A percentile compares a stretch with the other conserved stretches of the same genome.
These are phyloP conservation scores for Alexandromys fortis DNA, from an alignment of 2,113 vertebrate species.

Conservation along the genomic window DNA sequence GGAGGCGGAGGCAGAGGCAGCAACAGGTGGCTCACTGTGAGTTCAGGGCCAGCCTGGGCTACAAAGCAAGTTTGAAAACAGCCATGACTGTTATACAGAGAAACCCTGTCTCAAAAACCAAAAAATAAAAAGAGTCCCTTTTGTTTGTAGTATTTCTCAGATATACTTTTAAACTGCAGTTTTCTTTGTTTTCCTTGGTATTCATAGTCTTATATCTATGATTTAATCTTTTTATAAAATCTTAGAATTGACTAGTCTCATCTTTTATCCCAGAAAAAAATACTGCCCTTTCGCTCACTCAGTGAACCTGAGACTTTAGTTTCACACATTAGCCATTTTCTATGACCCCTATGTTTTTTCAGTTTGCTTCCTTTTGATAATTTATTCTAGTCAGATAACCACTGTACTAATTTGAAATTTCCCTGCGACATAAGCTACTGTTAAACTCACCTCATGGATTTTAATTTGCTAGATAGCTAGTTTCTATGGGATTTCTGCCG, in stretches of 20 bases:
- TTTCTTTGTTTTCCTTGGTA: not conserved
- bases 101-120: not conserved
- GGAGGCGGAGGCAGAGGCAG: not conserved
- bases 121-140: not conserved
- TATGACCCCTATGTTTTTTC: not conserved
- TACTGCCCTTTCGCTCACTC: not conserved
- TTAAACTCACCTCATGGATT: not conserved
- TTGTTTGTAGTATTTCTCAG: not conserved
- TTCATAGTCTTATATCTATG: not conserved
- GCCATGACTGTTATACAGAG: not conserved
- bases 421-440: not conserved
- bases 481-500: not conserved
- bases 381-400: not conserved
- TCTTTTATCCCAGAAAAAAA: not conserved
- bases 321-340: not conserved
- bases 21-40: not conserved
- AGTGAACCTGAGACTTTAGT: rapidly evolving
- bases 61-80: not conserved
- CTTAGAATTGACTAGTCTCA: not conserved
- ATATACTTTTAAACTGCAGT: not conserved
- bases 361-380: not conserved
- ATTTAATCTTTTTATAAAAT: not conserved
- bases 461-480: not conserved
- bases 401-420: not conserved
- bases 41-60: not conserved